A percentile compares a stretch with the other conserved stretches of the same genome.
phyloP scores from a whole-genome alignment of 1,140 invertebrate genomes.

The Drosophila nannoptera region DNA sequence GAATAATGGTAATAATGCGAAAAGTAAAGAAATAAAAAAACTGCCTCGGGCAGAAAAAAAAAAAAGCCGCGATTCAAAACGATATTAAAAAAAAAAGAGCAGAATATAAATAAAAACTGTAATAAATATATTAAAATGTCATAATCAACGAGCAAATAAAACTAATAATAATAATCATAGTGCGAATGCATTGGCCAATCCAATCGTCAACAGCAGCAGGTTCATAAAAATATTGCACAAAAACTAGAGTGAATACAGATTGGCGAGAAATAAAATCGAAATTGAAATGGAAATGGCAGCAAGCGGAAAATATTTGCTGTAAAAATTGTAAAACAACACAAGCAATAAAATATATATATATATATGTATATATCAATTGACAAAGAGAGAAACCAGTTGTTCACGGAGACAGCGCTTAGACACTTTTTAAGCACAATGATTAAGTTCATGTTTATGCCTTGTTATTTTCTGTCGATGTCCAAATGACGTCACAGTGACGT shows the following conservation, averaged over 20 bases:
- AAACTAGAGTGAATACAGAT: constrained; percentile 14
- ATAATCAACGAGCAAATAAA: constrained; percentile 30
- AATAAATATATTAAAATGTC: too few relatives aligned
- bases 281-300: constrained; percentile 16
- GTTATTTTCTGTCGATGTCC: constrained; percentile 56
- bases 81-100: constrained; percentile 30
- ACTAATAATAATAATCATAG: constrained; percentile 45
- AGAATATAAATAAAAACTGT: constrained; percentile 44
- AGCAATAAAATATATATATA: too few relatives aligned
- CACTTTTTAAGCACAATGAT: constrained; percentile 67
- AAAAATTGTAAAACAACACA: too few relatives aligned
- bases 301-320: too few relatives aligned
- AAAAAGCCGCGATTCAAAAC: constrained; percentile 6
- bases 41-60: constrained; percentile 21
- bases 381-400: constrained; percentile 44
- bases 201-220: constrained; percentile 39
- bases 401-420: constrained; percentile 56
- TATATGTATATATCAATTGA: constrained; percentile 7
- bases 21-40: constrained; percentile 34
- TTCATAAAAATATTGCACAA: constrained; percentile 53
- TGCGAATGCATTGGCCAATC: constrained; percentile 43
- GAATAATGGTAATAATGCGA: constrained; percentile 65
- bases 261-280: too few relatives aligned
- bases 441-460: constrained; percentile 73
- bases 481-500: constrained; percentile 74